Conservation (phyloP, 2,888 invertebrate genomes). For the Drosophila putrida region DNA sequence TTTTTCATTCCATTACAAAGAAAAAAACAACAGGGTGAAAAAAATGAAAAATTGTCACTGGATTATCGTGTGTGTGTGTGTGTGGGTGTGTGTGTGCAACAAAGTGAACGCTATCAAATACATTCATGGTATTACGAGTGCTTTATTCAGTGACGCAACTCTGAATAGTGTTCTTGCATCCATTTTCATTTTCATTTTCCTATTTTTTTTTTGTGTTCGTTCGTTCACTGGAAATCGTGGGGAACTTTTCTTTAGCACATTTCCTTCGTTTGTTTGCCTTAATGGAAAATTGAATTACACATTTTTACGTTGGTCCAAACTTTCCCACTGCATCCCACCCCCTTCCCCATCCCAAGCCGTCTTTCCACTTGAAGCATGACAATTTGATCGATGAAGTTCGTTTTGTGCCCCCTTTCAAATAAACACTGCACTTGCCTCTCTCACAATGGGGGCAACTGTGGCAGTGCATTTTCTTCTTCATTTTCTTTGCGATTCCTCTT, state of each 20-base stretch:
- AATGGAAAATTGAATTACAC: slow-evolving; percentile 61
- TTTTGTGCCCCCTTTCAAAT: not conserved
- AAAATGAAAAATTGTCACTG: not conserved
- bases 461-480: slow-evolving; percentile 26
- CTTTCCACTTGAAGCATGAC: slow-evolving; percentile 41
- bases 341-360: too few species aligned
- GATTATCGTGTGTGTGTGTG: slow-evolving; percentile 5
- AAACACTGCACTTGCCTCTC: not conserved
- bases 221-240: not conserved
- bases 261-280: slow-evolving; percentile 26
- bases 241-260: slow-evolving; percentile 12
- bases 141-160: slow-evolving; percentile 29
- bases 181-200: not conserved
- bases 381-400: slow-evolving; percentile 70
- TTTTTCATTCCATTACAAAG: not conserved
- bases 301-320: slow-evolving; percentile 23
- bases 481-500: slow-evolving; percentile 11
- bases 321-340: not conserved
- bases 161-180: not conserved
- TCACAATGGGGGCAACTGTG: not conserved
- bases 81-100: not conserved
- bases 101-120: slow-evolving; percentile 26
- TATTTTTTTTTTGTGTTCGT: not conserved
- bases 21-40: not conserved
- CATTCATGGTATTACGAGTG: slow-evolving; percentile 24